Percentiles rank a stretch among this genome's conserved stretches.
phyloP scores from a whole-genome alignment of 2,888 invertebrate species.

The Amiota communis region DNA sequence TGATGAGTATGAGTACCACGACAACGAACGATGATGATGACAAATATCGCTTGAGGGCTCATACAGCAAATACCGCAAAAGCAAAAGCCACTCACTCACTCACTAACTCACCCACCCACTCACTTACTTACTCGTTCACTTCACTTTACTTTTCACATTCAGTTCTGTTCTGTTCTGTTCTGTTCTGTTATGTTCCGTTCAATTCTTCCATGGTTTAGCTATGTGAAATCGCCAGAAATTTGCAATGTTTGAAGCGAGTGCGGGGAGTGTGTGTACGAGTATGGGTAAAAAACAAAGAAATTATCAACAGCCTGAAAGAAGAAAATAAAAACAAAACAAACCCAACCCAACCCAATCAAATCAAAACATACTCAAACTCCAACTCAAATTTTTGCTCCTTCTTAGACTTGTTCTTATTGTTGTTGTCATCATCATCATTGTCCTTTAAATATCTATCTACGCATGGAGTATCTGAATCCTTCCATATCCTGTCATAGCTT shows the following conservation, averaged over 20 bases:
- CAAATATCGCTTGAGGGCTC: slow-evolving; percentile 67
- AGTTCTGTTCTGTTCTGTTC: too few relatives aligned
- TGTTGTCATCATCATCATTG: too few relatives aligned
- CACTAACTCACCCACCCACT: neutral
- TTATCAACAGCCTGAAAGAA: slow-evolving; percentile 45
- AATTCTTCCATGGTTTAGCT: too few relatives aligned
- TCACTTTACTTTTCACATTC: too few relatives aligned
- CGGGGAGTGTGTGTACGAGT: neutral
- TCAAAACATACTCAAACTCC: too few relatives aligned
- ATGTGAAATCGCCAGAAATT: slow-evolving; percentile 14
- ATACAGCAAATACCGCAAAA: slow-evolving; percentile 44
- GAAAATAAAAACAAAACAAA: neutral
- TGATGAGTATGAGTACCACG: slow-evolving; percentile 55
- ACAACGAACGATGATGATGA: slow-evolving; percentile 61
- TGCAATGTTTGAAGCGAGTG: neutral
- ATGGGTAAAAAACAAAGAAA: slow-evolving; percentile 46
- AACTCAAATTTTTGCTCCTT: neutral
- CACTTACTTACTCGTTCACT: neutral
- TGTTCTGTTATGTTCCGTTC: too few relatives aligned
- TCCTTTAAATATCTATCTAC: too few relatives aligned
- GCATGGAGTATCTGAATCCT: slow-evolving; percentile 31
- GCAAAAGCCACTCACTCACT: slow-evolving; percentile 23
- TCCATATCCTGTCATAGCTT: slow-evolving; percentile 45
- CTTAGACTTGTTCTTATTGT: slow-evolving; percentile 9
- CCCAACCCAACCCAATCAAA: slow-evolving; percentile 21